Evolutionary conservation across 1,140 invertebrate genomes (phyloP).

Genomic region (Dufourea novaeangliae): DNA sequence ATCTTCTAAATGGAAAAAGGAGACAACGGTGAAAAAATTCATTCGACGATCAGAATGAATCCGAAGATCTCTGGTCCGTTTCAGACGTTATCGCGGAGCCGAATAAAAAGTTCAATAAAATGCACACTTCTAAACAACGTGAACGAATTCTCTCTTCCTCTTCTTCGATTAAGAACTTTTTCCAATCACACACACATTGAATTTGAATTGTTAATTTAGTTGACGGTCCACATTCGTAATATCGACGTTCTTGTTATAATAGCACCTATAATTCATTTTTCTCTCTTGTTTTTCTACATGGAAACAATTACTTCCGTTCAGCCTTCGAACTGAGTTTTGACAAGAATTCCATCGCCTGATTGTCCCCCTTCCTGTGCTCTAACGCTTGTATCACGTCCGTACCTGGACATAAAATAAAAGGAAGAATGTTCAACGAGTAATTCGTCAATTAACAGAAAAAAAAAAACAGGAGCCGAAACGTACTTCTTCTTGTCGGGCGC

Average conservation of each 20-base stretch:
- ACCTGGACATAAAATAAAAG: slow-evolving; percentile 80
- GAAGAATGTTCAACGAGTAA: slow-evolving; percentile 5
- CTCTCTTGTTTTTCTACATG: background rate
- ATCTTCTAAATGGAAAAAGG: background rate
- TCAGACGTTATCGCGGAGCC: background rate
- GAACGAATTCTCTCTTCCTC: background rate
- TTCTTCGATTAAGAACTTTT: background rate
- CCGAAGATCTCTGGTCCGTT: background rate
- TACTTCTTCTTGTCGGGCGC: slow-evolving; percentile 89
- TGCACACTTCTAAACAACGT: background rate
- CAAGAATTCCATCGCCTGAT: slow-evolving; percentile 94
- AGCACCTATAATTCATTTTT: background rate
- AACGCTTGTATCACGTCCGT: slow-evolving; percentile 90
- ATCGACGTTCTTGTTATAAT: background rate
- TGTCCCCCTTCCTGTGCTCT: slow-evolving; percentile 93
- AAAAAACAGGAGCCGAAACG: slow-evolving; percentile 61
- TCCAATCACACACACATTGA: background rate
- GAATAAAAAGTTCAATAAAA: background rate
- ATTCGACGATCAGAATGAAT: background rate
- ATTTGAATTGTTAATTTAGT: background rate
- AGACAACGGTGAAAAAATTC: background rate
- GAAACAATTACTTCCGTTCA: slow-evolving; percentile 55
- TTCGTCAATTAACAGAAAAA: background rate
- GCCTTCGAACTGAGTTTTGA: slow-evolving; percentile 89
- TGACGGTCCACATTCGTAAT: background rate